Evolutionary conservation across 1,140 invertebrate genomes (phyloP).

Genomic region (Solenopsis invicta): DNA sequence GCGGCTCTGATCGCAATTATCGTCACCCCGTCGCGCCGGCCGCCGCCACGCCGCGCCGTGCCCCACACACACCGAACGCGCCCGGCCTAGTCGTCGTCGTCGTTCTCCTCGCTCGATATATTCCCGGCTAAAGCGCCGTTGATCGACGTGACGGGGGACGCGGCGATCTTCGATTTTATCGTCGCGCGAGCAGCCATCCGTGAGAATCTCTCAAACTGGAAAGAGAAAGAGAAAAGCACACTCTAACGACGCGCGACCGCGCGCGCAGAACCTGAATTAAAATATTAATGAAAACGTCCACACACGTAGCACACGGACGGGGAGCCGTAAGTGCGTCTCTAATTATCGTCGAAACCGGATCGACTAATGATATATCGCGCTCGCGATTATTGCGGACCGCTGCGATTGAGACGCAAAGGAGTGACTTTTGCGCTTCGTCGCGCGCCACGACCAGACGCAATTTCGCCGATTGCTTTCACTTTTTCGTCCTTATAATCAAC

Average conservation of each 20-base stretch:
- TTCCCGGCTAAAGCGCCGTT: slow-evolving; percentile 54
- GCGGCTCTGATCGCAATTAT: slow-evolving; percentile 75
- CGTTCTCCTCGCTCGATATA: slow-evolving; percentile 66
- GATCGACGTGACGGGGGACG: slow-evolving; percentile 55
- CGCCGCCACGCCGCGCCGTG: slow-evolving; percentile 41
- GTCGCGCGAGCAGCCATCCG: slow-evolving; percentile 29
- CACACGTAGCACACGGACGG: neutral
- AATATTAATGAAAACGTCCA: slow-evolving; percentile 40
- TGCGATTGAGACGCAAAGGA: slow-evolving; percentile 42
- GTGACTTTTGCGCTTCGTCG: neutral
- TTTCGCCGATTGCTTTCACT: slow-evolving; percentile 16
- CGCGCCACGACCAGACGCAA: neutral
- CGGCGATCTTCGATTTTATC: slow-evolving; percentile 59
- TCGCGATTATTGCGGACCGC: neutral
- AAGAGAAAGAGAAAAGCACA: slow-evolving; percentile 26
- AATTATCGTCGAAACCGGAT: slow-evolving; percentile 49
- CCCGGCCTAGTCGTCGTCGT: neutral
- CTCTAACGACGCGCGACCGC: neutral
- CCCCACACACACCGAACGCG: slow-evolving; percentile 11
- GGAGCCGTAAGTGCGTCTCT: neutral
- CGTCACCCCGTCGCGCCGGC: too few relatives aligned
- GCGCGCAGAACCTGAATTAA: neutral
- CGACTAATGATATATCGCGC: slow-evolving; percentile 34
- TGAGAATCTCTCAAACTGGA: slow-evolving; percentile 32
- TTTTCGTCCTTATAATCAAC: slow-evolving; percentile 1